A percentile compares a stretch with the other conserved stretches of the same genome.
phyloP scores from a whole-genome alignment of 2,113 vertebrate species.

The Brachypteracias leptosomus region DNA sequence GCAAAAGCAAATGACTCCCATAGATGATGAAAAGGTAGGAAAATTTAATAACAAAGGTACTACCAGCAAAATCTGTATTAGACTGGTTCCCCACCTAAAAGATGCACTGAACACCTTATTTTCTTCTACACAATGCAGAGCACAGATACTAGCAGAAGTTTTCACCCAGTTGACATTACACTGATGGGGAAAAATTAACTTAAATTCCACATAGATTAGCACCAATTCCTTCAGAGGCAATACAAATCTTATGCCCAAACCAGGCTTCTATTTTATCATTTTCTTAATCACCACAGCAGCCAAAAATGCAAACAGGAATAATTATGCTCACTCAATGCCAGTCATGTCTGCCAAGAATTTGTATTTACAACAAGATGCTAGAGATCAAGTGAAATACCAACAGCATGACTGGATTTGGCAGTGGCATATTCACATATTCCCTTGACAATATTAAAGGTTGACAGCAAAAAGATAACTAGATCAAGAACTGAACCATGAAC shows the following conservation, averaged over 20 bases:
- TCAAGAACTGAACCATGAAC: background rate
- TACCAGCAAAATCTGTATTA: background rate
- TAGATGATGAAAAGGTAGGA: background rate
- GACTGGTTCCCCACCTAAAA: background rate
- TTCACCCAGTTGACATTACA: no score
- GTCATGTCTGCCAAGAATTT: constrained; percentile 1
- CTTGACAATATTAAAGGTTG: background rate
- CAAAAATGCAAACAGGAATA: background rate
- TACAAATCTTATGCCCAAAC: background rate
- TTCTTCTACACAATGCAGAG: background rate
- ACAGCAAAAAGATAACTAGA: background rate
- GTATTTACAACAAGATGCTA: background rate
- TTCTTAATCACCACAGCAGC: background rate
- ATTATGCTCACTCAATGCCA: background rate
- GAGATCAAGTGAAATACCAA: constrained; percentile 9
- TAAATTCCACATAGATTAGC: background rate
- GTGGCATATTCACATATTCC: background rate
- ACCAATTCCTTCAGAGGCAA: background rate
- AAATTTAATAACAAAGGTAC: background rate
- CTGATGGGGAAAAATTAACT: background rate
- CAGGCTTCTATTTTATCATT: background rate
- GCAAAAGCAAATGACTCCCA: background rate
- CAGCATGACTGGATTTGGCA: background rate
- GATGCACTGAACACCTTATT: background rate
- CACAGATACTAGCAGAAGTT: background rate